Conservation (phyloP, 1,140 invertebrate species). For the Zophobas atratus region DNA sequence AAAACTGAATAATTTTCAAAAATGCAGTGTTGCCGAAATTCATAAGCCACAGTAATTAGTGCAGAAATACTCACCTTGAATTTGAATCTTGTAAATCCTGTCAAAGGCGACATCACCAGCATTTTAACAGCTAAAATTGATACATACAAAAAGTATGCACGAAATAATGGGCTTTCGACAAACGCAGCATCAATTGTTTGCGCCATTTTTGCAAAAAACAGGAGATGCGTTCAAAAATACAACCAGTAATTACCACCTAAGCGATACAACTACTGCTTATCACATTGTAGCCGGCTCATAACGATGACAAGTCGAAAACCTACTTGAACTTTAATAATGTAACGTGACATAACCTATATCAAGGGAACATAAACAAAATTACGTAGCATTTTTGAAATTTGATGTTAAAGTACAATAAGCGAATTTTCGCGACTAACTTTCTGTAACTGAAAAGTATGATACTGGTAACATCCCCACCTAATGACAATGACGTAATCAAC, state of each 20-base stretch:
- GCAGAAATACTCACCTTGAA: conserved; percentile 71
- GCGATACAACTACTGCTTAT: no score
- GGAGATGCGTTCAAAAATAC: background rate
- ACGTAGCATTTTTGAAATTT: no score
- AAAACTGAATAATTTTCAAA: no score
- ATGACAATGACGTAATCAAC: no score
- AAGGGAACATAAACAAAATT: no score
- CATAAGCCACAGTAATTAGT: background rate
- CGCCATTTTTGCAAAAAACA: conserved; percentile 50
- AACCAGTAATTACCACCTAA: background rate
- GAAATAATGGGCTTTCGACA: conserved; percentile 69
- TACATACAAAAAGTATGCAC: conserved; percentile 73
- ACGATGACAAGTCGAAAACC: background rate
- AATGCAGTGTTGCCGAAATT: no score
- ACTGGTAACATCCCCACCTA: no score
- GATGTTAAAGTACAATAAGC: no score
- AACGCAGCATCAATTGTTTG: conserved; percentile 42
- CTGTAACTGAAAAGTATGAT: no score
- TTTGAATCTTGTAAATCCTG: conserved; percentile 70
- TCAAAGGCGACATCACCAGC: conserved; percentile 72
- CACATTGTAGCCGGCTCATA: background rate
- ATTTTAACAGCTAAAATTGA: conserved; percentile 76
- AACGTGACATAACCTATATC: no score
- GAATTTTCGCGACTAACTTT: no score
- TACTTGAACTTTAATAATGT: no score